Evolutionary conservation across 2,797 vertebrate species (phyloP).

Genomic region (Limosa lapponica): DNA sequence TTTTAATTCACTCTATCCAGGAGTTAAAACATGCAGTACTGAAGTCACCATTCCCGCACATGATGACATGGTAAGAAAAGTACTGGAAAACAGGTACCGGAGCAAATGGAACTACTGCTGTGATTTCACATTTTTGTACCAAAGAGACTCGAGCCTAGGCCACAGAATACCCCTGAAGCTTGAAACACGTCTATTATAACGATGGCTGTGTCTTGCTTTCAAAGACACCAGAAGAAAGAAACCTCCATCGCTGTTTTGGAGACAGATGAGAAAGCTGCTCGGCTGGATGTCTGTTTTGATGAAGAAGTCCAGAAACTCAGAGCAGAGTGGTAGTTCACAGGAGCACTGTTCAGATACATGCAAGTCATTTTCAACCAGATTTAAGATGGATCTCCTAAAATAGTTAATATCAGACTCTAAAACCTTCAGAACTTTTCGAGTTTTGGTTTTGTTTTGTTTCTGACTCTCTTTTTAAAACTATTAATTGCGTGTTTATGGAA

Average conservation of each 20-base stretch:
- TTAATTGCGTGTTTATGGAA: background rate
- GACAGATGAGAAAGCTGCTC: constrained; percentile 19
- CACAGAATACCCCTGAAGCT: background rate
- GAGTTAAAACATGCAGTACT: background rate
- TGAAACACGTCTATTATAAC: background rate
- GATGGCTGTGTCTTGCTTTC: constrained; percentile 6
- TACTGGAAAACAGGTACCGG: background rate
- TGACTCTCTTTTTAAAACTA: background rate
- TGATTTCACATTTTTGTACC: background rate
- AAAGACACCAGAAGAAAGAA: constrained; percentile 24
- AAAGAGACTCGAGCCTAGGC: background rate
- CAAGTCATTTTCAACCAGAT: background rate
- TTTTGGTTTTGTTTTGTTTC: background rate
- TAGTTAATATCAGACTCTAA: background rate
- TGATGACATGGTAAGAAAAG: background rate
- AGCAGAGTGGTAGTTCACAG: background rate
- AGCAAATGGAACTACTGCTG: constrained; percentile 22
- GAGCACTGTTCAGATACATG: background rate
- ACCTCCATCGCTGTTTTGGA: background rate
- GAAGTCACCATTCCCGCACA: background rate
- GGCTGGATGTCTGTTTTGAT: constrained; percentile 16
- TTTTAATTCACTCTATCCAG: background rate
- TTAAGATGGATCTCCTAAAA: background rate
- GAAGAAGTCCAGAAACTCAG: constrained; percentile 15
- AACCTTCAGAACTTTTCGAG: background rate